Base-by-base conservation (phyloP, 2,797 vertebrate species). In the Anableps anableps region DNA sequence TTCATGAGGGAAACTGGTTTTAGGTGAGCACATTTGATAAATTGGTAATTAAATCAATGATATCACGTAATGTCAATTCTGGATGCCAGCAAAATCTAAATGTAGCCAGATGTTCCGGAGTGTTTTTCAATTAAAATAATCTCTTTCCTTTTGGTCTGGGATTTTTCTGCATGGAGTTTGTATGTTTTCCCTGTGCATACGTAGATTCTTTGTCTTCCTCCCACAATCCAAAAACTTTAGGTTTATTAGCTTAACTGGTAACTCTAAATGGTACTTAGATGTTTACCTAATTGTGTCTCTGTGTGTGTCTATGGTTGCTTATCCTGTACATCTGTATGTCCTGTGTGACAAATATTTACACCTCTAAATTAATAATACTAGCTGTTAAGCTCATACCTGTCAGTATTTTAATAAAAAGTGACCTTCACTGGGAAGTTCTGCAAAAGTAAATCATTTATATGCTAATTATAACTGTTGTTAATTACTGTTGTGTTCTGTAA, bases 11-110 rank as follows among this genome's bases (percentile, higher is more conserved):
- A 51, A 72, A 81, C 80, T 72, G 64, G 78, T 41, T 79, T 80
- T 38, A 86, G 60, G 11, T 74, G 58, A 41, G 36, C 17, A 10
- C 74, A 83, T 86, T 78, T 85, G 87, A 86, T 36, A 36, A 36
- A 21, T 64, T 9, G 10, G 19, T 64, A 64, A 23, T 38, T 64
- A 38, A 64, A 31, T 88, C 85, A 85, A 87, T 76, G 72, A 84
- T 87, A 79, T 81, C 74, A 78, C 86, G 86, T 86, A 70, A 76
- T 81, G 50, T 79, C 85, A 82, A 90, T 89, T 10, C 85, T 78
- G 17, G 19, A 38, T 36, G 3, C 31, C 2, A 34, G 8, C 31
- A 34, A 64, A 64, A 36, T 36, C 60, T 36, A 64, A 11, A 58
- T 29, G 55, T 58, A 29, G 55, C n/a, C 26, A 58, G 26, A 29